Evolutionary conservation across 2,113 vertebrate species (phyloP).

Genomic region (Syrmaticus mikado): DNA sequence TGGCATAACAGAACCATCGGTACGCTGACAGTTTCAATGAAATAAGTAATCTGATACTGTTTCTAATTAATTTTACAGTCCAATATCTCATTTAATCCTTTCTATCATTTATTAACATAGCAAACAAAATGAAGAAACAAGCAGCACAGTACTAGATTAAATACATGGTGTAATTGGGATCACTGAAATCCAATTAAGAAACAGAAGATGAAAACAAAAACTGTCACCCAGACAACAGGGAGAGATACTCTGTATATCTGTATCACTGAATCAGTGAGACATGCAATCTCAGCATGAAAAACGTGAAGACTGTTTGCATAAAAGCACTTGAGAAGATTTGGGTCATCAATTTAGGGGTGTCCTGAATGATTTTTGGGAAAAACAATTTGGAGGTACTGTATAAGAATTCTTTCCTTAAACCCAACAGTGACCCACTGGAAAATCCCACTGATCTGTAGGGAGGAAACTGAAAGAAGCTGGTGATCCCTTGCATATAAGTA

Average conservation of each 20-base stretch:
- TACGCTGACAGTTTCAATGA: not conserved
- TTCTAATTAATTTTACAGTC: constrained; percentile 31
- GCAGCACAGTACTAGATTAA: not conserved
- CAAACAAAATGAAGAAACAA: constrained; percentile 17
- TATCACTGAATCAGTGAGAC: not conserved
- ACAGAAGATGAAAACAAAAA: not conserved
- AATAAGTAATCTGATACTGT: not conserved
- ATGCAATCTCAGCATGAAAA: not conserved
- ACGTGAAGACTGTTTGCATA: not conserved
- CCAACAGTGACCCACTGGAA: not conserved
- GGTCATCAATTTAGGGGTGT: not conserved
- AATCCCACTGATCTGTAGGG: not conserved
- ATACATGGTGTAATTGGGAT: not conserved
- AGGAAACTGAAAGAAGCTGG: not conserved
- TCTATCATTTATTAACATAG: not conserved
- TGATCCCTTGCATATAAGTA: not conserved
- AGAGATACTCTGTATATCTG: not conserved
- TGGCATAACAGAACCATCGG: not conserved
- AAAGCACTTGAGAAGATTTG: not conserved
- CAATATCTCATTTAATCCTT: not conserved
- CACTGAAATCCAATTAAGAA: constrained; percentile 17
- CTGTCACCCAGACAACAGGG: not conserved
- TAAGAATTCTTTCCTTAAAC: not conserved
- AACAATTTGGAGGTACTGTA: not conserved
- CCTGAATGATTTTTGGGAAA: not conserved